A percentile compares a stretch with the other conserved stretches of the same genome.
These are phyloP conservation scores for Sycophila sp. DNA, from an alignment of 1,140 invertebrate genomes.

Conservation along the genomic window DNA sequence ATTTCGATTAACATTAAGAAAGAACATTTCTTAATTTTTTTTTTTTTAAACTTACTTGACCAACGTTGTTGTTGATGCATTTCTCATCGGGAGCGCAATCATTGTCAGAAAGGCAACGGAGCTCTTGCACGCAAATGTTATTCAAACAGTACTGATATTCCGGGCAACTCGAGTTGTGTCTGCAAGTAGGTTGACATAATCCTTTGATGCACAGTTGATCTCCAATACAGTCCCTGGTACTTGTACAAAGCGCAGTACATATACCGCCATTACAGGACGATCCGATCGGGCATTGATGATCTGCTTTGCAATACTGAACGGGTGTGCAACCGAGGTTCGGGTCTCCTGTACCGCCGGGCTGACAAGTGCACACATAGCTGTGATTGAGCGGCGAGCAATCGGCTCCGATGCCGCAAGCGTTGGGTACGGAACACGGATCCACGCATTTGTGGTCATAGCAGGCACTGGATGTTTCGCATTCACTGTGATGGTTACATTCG, in stretches of 20 bases:
- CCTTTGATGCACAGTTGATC: conserved; percentile 84
- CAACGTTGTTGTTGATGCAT: conserved; percentile 75
- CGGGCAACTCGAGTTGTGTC: conserved; percentile 79
- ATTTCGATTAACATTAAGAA: neutral
- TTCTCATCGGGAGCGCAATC: conserved; percentile 77
- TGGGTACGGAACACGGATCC: conserved; percentile 81
- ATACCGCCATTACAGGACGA: conserved; percentile 84
- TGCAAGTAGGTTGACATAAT: conserved; percentile 83
- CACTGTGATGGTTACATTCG: conserved; percentile 82
- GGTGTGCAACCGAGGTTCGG: conserved; percentile 83
- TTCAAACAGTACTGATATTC: conserved; percentile 84
- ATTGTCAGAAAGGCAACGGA: conserved; percentile 74
- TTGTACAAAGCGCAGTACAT: conserved; percentile 80
- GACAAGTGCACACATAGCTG: conserved; percentile 82
- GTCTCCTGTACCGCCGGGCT: conserved; percentile 84
- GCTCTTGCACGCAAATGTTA: conserved; percentile 83
- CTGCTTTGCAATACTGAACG: conserved; percentile 80
- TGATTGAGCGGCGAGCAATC: conserved; percentile 78
- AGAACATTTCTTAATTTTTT: neutral
- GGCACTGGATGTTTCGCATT: conserved; percentile 76
- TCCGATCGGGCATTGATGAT: conserved; percentile 81
- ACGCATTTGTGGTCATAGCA: conserved; percentile 84
- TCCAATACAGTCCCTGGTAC: conserved; percentile 80
- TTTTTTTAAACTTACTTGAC: conserved; percentile 61
- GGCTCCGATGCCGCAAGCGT: conserved; percentile 84